Evolutionary conservation across 2,113 vertebrate genomes (phyloP), one percentile per base, ranked within the genome.

Genomic region (Aspidoscelis tigris): DNA sequence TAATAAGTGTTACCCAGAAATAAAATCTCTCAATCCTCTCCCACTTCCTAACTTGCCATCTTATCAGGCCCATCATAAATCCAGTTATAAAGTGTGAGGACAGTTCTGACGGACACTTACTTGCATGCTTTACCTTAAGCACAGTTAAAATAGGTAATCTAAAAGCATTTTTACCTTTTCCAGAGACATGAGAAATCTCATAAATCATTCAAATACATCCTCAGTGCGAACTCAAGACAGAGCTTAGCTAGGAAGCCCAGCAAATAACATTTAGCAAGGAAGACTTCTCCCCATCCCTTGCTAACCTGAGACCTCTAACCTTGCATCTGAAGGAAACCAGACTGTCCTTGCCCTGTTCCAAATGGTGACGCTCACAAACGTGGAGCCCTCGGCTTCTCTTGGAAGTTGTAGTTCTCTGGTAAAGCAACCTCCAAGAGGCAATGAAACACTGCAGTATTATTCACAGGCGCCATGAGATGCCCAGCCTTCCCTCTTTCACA

Each of bases 261-360:
- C 33, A 64, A 79, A 73, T 16, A 71, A 22, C 61, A 22, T 33
- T 39, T 64, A 39, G 41, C 11, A 64, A 41, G 11, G 43, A 64
- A 84, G 0, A 2, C 12, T 44, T 39, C 66, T 2, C 26, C 43
- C 41, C 55, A 50, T 5, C 12, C 39, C 70, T 0, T 20, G 0
- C 20, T 5, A 64, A 5, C 10, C 2, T 86, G 83, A 79, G 41
- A 88, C 82, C 88, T 87, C 90, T 89, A 88, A 0, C 0, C 71
- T 43, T 0, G 1, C 70, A 61, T 79, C 71, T 3, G 55, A 81
- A n/a, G 20, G 0, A 74, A 82, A 9, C 1, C 0, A 64, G 2
- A 65, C 88, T 2, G 72, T 22, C 5, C 4, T 43, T 1, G 4
- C 39, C 44, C 12, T 66, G 2, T 0, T 82, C 70, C 53, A 3